phyloP scores from a whole-genome alignment of 2,797 vertebrate species.

The Phalloptychus januarius region DNA sequence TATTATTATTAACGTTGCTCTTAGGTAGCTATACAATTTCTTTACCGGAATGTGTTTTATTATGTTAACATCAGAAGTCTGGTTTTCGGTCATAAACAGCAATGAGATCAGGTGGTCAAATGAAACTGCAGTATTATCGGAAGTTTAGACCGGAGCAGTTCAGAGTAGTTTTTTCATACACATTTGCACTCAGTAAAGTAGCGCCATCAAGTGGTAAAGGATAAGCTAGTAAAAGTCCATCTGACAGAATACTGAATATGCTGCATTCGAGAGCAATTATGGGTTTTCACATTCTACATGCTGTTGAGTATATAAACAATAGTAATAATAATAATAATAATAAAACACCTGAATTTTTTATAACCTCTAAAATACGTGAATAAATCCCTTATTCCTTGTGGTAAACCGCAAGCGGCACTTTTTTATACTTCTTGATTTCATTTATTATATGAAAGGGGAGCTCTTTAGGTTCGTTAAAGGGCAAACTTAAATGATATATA shows the following conservation, averaged over 20 bases:
- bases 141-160: conserved; percentile 42
- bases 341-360: background rate
- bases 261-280: background rate
- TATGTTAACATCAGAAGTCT: conserved; percentile 17
- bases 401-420: background rate
- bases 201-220: conserved; percentile 43
- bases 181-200: background rate
- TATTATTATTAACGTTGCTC: background rate
- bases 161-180: conserved; percentile 12
- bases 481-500: background rate
- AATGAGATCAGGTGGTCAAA: conserved; percentile 32
- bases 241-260: background rate
- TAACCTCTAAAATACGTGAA: background rate
- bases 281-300: background rate
- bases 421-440: background rate
- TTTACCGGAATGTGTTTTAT: background rate
- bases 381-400: background rate
- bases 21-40: background rate
- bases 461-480: background rate
- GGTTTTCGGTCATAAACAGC: conserved; percentile 37
- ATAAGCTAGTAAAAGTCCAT: background rate
- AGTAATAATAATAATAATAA: too few relatives aligned
- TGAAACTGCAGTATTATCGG: conserved; percentile 42
- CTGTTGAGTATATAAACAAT: background rate
- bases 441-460: background rate